Evolutionary conservation across 1,140 invertebrate species (phyloP), one percentile per base, ranked within the genome.

Genomic region (Lasioglossum albipes): DNA sequence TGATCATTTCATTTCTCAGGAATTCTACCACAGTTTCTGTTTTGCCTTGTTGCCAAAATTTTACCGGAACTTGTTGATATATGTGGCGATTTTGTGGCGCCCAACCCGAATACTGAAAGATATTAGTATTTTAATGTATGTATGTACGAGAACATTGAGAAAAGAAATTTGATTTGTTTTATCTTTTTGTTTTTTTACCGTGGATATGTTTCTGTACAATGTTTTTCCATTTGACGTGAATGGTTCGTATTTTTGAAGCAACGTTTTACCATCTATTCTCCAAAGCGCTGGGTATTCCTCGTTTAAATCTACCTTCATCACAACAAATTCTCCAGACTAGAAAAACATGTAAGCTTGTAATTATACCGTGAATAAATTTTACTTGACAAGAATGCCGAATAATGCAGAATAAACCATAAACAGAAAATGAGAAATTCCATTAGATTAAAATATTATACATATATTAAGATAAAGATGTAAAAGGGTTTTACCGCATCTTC

Each of bases 231-330:
- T 96, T 82, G 97, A 95, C 82, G 96, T 95, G 92, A 97, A 97
- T 20, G 97, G 96, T 90, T 97, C 96, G 89, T 97, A 98, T 89
- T 97, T 97, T 93, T 98, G 97, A 65, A 98, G 91, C 74, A 98
- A 94, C 27, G 96, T 96, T 93, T 97, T 97, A 2, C 97, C 97
- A 90, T 98, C 97, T 69, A 98, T 97, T 91, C 97, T 95, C 97
- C 97, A 98, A 83, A 98, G 95, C 7, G 95, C 94, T 7, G 97
- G 97, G 95, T 95, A 96, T 88, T 97, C 95, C 91, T 96, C 94
- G 73, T 94, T 93, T 62, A 97, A 91, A 93, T 98, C 97, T 57
- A 94, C 92, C 93, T 96, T 97, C 80, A 97, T 95, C 57, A 97
- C 96, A 66, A 98, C 95, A 94, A 98, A 98, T 90, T 97, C 97